Base-by-base conservation (phyloP, 35 echinoderm and acorn worm species). In the Lytechinus pictus region DNA sequence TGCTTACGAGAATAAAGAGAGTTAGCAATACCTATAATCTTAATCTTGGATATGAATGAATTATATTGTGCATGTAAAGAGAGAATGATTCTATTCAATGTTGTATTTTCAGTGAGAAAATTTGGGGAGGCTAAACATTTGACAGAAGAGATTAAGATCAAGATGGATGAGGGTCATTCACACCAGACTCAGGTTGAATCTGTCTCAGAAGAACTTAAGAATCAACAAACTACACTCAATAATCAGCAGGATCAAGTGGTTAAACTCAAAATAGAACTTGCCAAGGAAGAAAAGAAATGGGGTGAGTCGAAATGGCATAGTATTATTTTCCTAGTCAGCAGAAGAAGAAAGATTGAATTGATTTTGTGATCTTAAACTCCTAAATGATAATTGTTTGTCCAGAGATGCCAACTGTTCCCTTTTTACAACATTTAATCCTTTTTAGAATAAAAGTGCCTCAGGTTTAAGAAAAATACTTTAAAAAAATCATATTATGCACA, bases 141-240 rank as follows among this genome's bases (percentile, higher is more conserved):
- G 92, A 54, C 92, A 57, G 92, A 93, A 28, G 92, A 93, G 92
- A 57, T 93, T 16, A 54, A 57, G 27, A 28, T 8, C n/a, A 93
- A 93, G 92, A 93, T 93, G 92, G 92, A 10, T 3, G 92, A 93
- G n/a, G 92, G 92, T 55, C 92, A 93, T 13, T 93, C 92, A 5
- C 92, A 55, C 54, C 92, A 93, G 54, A 54, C 92, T 11, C n/a
- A 93, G 92, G 92, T 93, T 55, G 92, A 93, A 54, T 53, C 28
- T 27, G 92, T 93, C 21, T 55, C 27, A 3, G 92, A 93, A 24
- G 53, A 93, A 27, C 92, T 55, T 11, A 93, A 93, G 53, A 33
- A 13, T 4, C n/a, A 93, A 27, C 28, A 93, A 10, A 27, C 52
- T 9, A 55, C 53, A 27, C 13, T 93, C n/a, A 54, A 93, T 4